Percentiles rank a stretch among this genome's conserved stretches.
Conservation (phyloP, 2,113 vertebrate species). For the Dromaius novaehollandiae region DNA sequence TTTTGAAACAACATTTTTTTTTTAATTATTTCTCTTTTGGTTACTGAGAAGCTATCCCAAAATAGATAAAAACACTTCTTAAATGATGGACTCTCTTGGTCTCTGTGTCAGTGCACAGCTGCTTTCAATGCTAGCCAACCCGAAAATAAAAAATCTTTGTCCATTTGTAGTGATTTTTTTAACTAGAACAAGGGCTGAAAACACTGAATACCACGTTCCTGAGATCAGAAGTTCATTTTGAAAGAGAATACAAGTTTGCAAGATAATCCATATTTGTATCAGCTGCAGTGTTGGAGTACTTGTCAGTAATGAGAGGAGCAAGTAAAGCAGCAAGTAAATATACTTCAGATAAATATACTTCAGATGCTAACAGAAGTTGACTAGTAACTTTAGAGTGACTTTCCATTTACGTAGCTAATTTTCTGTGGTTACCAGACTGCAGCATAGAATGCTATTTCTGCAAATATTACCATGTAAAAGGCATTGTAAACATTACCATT, state of each 20-base stretch:
- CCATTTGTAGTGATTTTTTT: background rate
- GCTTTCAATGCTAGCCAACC: background rate
- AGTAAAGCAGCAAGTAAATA: background rate
- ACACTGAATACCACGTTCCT: background rate
- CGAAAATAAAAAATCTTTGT: background rate
- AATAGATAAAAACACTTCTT: background rate
- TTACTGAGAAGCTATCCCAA: background rate
- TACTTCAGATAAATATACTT: too few species aligned
- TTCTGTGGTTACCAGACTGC: background rate
- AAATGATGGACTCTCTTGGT: background rate
- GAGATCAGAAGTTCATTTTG: background rate
- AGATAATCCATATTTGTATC: background rate
- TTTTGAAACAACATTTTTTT: background rate
- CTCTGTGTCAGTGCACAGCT: background rate
- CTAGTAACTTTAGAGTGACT: background rate
- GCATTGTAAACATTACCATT: background rate
- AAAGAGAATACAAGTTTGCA: background rate
- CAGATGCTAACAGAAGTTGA: background rate
- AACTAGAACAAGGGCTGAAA: background rate
- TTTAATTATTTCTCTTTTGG: background rate
- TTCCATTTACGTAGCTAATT: background rate
- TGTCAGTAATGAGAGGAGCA: background rate
- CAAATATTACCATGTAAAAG: accelerated
- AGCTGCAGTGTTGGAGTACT: background rate
- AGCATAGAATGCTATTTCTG: background rate